Evolutionary conservation across 2,113 vertebrate species (phyloP).

Genomic region (Hippolais icterina): DNA sequence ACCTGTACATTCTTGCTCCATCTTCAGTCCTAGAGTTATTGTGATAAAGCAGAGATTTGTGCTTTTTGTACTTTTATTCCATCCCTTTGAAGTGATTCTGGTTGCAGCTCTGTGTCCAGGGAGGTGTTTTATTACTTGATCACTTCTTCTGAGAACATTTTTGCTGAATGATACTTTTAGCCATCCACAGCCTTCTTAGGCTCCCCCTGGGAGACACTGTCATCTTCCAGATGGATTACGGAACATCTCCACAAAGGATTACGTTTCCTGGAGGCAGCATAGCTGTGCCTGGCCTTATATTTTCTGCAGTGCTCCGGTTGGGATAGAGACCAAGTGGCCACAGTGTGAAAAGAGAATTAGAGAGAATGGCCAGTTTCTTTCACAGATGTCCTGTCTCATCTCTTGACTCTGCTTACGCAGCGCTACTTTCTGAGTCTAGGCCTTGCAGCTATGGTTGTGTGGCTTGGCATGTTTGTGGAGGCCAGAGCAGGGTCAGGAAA

Average conservation of each 20-base stretch:
- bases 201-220: not conserved
- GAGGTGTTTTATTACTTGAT: slow-evolving; percentile 4
- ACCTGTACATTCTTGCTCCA: not conserved
- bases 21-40: not conserved
- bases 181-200: not conserved
- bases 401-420: slow-evolving; percentile 35
- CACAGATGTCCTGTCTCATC: slow-evolving; percentile 52
- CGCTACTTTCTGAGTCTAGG: not conserved
- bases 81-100: not conserved
- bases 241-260: slow-evolving; percentile 27
- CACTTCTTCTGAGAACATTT: slow-evolving; percentile 26
- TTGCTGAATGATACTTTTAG: slow-evolving; percentile 10
- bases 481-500: slow-evolving; percentile 39
- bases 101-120: not conserved
- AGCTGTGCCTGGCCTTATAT: not conserved
- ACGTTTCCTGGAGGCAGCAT: not conserved
- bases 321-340: slow-evolving; percentile 1
- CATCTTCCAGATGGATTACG: slow-evolving; percentile 39
- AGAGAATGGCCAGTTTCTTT: not conserved
- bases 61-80: not conserved
- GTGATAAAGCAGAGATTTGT: not conserved
- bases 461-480: slow-evolving; percentile 53
- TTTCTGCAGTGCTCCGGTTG: not conserved
- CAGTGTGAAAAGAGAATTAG: not conserved
- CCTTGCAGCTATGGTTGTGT: slow-evolving; percentile 27